A percentile compares a stretch with the other conserved stretches of the same genome.
Evolutionary conservation across 2,797 vertebrate species (phyloP).

Genomic region (Halcyon chelicuti): DNA sequence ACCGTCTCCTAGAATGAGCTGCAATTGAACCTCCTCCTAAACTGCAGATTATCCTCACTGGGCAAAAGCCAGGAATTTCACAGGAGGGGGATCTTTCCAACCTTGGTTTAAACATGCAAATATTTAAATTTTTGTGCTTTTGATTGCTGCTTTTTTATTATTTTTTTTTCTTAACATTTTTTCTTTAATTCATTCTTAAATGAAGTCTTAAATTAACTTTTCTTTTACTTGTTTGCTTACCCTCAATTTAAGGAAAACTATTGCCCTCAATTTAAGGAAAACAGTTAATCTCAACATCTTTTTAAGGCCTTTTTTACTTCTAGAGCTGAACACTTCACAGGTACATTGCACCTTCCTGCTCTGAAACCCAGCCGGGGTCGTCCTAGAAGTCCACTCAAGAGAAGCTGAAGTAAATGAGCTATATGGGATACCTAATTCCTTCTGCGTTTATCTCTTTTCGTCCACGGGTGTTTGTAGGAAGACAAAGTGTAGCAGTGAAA

Average conservation of each 20-base stretch:
- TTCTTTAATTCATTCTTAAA: too few relatives aligned
- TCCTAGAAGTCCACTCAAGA: not conserved
- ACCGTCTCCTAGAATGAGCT: not conserved
- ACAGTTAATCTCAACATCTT: not conserved
- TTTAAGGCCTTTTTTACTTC: not conserved
- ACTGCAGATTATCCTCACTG: rapidly evolving
- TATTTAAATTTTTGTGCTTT: not conserved
- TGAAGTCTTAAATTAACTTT: too few relatives aligned
- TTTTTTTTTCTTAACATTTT: too few relatives aligned
- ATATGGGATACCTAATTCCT: not conserved
- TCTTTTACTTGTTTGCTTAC: not conserved
- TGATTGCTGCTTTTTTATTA: not conserved
- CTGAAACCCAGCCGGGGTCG: not conserved
- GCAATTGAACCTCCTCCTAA: not conserved
- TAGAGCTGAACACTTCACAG: not conserved
- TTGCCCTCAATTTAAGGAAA: not conserved
- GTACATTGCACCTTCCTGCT: not conserved
- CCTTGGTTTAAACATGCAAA: not conserved
- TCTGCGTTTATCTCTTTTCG: conserved; percentile 27
- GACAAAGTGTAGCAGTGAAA: conserved; percentile 17
- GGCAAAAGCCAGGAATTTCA: not conserved
- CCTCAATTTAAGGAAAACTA: not conserved
- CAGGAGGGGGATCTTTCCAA: not conserved
- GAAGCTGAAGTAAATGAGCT: not conserved
- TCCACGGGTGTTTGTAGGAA: conserved; percentile 20